These are phyloP conservation scores for Hetaerina titia DNA, from an alignment of 2,888 invertebrate genomes.

Conservation along the genomic window DNA sequence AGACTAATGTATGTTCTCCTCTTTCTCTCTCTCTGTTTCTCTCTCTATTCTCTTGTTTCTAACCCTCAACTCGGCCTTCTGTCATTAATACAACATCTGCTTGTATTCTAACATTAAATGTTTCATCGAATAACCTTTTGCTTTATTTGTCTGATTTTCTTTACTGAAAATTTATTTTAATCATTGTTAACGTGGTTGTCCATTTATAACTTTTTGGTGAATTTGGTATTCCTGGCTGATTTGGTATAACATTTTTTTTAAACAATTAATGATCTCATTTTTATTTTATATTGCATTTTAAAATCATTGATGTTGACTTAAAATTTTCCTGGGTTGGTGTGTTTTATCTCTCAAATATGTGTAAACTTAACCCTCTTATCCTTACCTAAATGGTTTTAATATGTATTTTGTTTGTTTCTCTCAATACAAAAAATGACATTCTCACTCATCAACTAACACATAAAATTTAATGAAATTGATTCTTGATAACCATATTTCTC, in stretches of 20 bases:
- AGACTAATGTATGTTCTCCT: slow-evolving; percentile 68
- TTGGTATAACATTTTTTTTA: slow-evolving; percentile 16
- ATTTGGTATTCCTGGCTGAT: slow-evolving; percentile 33
- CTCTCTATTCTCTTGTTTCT: slow-evolving; percentile 19
- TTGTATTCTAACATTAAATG: slow-evolving; percentile 71
- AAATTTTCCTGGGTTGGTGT: slow-evolving; percentile 27
- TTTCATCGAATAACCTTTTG: slow-evolving; percentile 41
- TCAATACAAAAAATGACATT: slow-evolving; percentile 61
- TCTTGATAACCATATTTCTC: slow-evolving; percentile 56
- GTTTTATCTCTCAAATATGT: slow-evolving; percentile 36
- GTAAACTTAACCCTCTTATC: slow-evolving; percentile 37
- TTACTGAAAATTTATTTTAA: slow-evolving; percentile 21
- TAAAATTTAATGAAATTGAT: slow-evolving; percentile 31
- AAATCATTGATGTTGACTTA: slow-evolving; percentile 19
- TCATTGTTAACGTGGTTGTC: slow-evolving; percentile 25
- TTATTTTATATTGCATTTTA: slow-evolving; percentile 39
- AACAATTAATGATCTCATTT: not conserved
- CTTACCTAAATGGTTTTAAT: slow-evolving; percentile 40
- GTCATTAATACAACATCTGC: slow-evolving; percentile 73
- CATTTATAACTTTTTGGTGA: not conserved
- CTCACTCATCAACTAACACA: slow-evolving; percentile 63
- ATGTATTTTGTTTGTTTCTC: slow-evolving; percentile 50
- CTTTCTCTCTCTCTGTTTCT: slow-evolving; percentile 64
- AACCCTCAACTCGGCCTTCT: slow-evolving; percentile 51
- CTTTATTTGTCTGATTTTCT: slow-evolving; percentile 45